These are phyloP conservation scores for Sebastes matsubarae DNA, from an alignment of 2,797 vertebrate genomes.

Conservation along the genomic window DNA sequence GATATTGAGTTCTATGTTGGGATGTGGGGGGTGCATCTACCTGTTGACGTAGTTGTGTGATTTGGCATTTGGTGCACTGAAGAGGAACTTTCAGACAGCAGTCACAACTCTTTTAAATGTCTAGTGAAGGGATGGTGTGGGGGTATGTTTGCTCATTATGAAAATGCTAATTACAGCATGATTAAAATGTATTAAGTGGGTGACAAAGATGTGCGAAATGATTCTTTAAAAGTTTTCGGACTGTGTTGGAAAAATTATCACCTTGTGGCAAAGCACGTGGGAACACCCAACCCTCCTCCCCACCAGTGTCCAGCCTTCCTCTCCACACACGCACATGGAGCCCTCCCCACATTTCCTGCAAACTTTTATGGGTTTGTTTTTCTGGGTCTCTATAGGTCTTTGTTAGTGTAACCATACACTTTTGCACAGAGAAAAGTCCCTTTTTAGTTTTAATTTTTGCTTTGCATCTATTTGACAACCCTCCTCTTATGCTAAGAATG, in stretches of 20 bases:
- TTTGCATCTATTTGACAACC: neutral
- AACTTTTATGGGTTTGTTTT: slow-evolving; percentile 24
- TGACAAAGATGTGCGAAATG: neutral
- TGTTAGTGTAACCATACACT: neutral
- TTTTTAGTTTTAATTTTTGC: neutral
- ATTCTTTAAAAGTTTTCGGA: neutral
- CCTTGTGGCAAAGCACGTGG: neutral
- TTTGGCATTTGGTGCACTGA: slow-evolving; percentile 15
- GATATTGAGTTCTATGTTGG: slow-evolving; percentile 1
- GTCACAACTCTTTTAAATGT: slow-evolving; percentile 22
- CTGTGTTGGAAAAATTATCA: neutral
- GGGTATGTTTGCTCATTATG: neutral
- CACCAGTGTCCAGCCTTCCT: neutral
- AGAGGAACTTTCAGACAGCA: slow-evolving; percentile 33
- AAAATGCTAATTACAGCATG: neutral
- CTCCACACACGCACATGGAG: neutral
- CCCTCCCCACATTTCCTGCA: neutral
- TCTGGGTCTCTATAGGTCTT: neutral
- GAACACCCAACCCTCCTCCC: neutral
- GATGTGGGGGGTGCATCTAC: neutral
- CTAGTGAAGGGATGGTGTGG: neutral
- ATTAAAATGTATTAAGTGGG: neutral
- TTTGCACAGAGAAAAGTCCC: neutral
- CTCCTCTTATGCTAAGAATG: neutral
- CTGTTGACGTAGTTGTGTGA: neutral